phyloP scores from a whole-genome alignment of 2,888 invertebrate genomes.

The Deladenus siricidicola region DNA sequence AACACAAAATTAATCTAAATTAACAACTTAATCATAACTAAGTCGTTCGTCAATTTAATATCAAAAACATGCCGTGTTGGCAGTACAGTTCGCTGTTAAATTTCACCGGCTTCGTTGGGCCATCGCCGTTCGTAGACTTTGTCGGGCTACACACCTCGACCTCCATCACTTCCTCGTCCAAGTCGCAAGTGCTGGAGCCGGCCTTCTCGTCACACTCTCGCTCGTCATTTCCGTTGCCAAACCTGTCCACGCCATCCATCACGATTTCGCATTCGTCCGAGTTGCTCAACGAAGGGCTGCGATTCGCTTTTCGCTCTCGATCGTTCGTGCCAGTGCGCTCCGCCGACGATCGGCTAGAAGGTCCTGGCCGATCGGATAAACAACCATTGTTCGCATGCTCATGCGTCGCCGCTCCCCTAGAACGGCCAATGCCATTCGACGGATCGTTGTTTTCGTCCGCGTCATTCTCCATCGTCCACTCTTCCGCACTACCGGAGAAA shows the following conservation, averaged over 20 bases:
- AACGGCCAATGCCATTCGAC: background rate
- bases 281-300: background rate
- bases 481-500: too few species aligned
- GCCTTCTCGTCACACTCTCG: background rate
- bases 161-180: slow-evolving; percentile 4
- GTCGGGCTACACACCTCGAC: background rate
- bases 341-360: background rate
- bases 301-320: too few species aligned
- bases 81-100: slow-evolving; percentile 27
- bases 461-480: too few species aligned
- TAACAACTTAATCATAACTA: too few species aligned
- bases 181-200: background rate
- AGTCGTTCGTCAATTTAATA: too few species aligned
- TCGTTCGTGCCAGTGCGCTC: too few species aligned
- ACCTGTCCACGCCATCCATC: background rate
- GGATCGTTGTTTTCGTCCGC: too few species aligned
- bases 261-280: background rate
- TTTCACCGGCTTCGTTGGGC: slow-evolving; percentile 3
- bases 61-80: slow-evolving; percentile 21
- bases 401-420: background rate
- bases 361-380: background rate
- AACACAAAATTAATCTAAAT: too few species aligned
- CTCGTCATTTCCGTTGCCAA: background rate
- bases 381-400: background rate
- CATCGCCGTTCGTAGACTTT: background rate